Evolutionary conservation across 2,797 vertebrate genomes (phyloP), one percentile per base, ranked within the genome.

Genomic region (Karalla daura): DNA sequence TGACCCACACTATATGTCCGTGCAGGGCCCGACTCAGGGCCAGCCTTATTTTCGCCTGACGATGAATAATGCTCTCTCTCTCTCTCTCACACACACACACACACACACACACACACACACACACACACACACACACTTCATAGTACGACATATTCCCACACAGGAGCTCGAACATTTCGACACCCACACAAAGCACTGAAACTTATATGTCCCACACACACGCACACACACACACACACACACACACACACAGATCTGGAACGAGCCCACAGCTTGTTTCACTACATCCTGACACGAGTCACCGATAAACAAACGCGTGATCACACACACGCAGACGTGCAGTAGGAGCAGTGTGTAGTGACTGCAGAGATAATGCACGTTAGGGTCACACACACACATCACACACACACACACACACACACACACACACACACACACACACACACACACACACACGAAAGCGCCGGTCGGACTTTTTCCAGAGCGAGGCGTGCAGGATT

Each of bases 81-180:
- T 39, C 41, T 18, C 45, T 30, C 25, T 7, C 21, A 52, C 54
- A 53, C 51, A 44, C 64, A 66, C 43, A 37, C 49, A 58, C 54
- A 51, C 55, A 45, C 44, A 46, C 61, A 55, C 54, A 55, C 51
- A 47, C 63, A 69, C 43, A 41, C 49, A 58, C 54, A 51, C 49
- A 58, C 54, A 51, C 61, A 71, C 33, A 52, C 53, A 52, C 51
- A 50, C 66, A 70, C 43, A 41, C 46, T 21, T 33, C 32, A 18
- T 35, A 54, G n/a, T 45, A 47, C 53, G 59, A 46, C 30, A 28
- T 45, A 45, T 83, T 72, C 51, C 68, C 77, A 78, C 74, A 84
- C 63, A 63, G 27, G 41, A 76, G 69, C 65, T 68, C 50, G 65
- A 65, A 20, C 76, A 77, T 74, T 84, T 45, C 73, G 61, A 81